Base-by-base conservation (phyloP, 2,113 vertebrate genomes). In the Balaenoptera acutorostrata region DNA sequence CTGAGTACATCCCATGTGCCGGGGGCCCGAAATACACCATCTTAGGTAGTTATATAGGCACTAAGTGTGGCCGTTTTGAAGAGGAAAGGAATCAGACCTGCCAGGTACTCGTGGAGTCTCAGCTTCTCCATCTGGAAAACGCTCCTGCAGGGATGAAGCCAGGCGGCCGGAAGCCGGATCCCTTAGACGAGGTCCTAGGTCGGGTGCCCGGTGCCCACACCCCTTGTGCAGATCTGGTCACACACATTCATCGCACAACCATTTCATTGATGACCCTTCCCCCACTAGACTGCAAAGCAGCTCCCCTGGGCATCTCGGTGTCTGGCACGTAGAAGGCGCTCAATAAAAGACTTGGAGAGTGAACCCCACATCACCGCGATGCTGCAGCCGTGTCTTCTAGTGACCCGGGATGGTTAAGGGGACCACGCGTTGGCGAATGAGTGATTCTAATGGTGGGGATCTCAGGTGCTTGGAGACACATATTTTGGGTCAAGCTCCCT, bases 391-490 rank as follows among this genome's bases (percentile, higher is more conserved):
- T 21, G 49, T 5, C 1, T 9, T 49, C 33, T 6, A 31, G 1
- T 0, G 39, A 55, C 6, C 5, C 0, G 1, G 36, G 10, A 15
- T 21, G 7, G 2, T 6, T 11, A 5, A 17, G 61, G 49, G 52
- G 17, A 27, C n/a, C 13, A 1, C 0, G 21, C 0, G 0, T 0
- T 1, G 39, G 33, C 0, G 1, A n/a, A 20, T 0, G 39, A 7
- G 11, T 25, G 63, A 11, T 8, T 39, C 86, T 14, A 4, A 27
- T 0, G 31, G 52, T 10, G 44, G 89, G 14, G 31, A 8, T 14
- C 33, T 23, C 7, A 0, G 49, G 78, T 12, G 2, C n/a, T 36
- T 2, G 25, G 77, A 23, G 49, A 4, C n/a, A 52, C 5, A 0
- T 2, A 3, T 15, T 49, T 33, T 10, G n/a, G 44, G 39, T 17